Evolutionary conservation across 2,797 vertebrate genomes (phyloP), one percentile per base, ranked within the genome.

Genomic region (Podargus strigoides): DNA sequence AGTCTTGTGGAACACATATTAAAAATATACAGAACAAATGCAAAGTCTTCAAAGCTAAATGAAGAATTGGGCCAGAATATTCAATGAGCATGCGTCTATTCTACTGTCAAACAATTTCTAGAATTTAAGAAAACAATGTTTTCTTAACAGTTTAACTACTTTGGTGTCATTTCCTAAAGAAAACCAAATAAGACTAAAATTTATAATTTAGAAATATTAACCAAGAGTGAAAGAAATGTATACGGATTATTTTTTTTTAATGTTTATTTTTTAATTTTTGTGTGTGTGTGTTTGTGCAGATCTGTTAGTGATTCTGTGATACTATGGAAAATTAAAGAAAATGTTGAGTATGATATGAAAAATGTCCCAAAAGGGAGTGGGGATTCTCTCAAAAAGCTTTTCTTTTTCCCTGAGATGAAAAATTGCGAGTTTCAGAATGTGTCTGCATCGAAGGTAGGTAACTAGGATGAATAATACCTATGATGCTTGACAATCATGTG

Each of bases 1-100:
- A 10, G 6, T 28, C 19, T 46, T 53, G 22, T 49, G 14, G 24
- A 50, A 39, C 21, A 15, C 0, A 0, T 4, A 7, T n/a, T n/a
- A 44, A 55, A 59, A 42, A 32, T 16, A 17, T 3, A n/a, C 7
- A 63, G 21, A 85, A 59, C 1, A 0, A 56, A 67, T 22, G 3
- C 0, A 26, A n/a, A 42, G 7, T 37, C 21, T 46, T 75, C 28
- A 75, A 86, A 59, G 4, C 0, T 6, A 67, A 52, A 19, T 17
- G 15, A 64, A 27, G 11, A 70, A 75, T 0, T 26, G 3, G 3
- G 3, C 7, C 6, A 64, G 73, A 87, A 46, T 74, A 70, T 32
- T 86, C 4, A 37, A 52, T 18, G 7, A 59, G 0, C 0, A 41
- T 10, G 60, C 4, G 2, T 81, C 59, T 64, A 7, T 85, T 6